Conservation (phyloP, 2,113 vertebrate species). For the Syrrhaptes paradoxus region DNA sequence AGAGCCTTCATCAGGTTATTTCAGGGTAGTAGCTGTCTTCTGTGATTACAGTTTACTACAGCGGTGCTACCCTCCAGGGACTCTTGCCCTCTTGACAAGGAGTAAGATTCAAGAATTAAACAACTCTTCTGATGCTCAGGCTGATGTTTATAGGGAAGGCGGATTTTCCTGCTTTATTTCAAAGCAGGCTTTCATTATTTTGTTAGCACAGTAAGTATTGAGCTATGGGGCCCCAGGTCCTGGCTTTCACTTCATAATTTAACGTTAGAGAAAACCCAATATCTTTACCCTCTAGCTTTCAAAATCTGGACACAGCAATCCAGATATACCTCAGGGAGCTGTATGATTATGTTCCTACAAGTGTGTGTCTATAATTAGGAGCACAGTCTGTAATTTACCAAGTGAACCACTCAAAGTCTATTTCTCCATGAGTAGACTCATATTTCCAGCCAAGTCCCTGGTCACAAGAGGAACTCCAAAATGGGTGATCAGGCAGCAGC, state of each 20-base stretch:
- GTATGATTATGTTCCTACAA: constrained; percentile 1
- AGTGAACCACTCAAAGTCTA: background rate
- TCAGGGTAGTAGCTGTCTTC: background rate
- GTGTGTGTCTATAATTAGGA: constrained; percentile 20
- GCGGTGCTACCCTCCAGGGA: background rate
- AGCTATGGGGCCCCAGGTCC: background rate
- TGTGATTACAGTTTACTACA: background rate
- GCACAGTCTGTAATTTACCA: constrained; percentile 19
- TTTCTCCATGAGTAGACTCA: background rate
- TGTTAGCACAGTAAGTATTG: constrained; percentile 2
- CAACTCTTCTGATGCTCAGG: background rate
- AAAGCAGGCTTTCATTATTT: constrained; percentile 18
- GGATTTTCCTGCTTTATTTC: background rate
- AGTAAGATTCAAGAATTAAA: background rate
- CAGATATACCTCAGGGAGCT: background rate
- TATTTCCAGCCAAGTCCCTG: background rate
- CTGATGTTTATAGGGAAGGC: background rate
- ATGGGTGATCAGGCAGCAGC: background rate
- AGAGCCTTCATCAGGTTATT: background rate
- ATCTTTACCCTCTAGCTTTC: constrained; percentile 10
- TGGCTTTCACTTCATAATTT: constrained; percentile 11
- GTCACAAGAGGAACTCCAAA: constrained; percentile 4
- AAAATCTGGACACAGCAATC: constrained; percentile 6
- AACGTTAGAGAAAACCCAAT: constrained; percentile 10
- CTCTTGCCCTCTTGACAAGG: background rate